phyloP scores from a whole-genome alignment of 23 tunicate genomes.

The Ascidia mentula region DNA sequence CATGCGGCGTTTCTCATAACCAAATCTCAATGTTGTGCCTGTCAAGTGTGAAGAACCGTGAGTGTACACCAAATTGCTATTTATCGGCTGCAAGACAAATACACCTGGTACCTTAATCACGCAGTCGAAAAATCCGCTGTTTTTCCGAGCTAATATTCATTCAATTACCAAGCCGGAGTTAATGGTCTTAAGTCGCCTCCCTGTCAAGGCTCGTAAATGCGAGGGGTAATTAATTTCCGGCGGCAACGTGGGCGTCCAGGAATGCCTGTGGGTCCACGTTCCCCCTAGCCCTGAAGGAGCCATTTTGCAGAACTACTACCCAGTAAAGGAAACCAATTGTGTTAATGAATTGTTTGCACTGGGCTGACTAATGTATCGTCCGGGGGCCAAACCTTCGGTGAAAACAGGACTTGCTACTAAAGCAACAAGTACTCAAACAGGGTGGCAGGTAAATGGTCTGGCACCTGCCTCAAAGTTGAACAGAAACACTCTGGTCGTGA shows the following conservation, averaged over 20 bases:
- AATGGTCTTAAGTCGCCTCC: background rate
- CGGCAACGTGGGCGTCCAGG: background rate
- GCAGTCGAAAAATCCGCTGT: background rate
- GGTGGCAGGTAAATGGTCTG: background rate
- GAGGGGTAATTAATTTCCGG: constrained; percentile 1
- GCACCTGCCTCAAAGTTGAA: background rate
- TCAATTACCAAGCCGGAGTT: background rate
- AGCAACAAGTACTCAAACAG: background rate
- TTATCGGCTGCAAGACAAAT: background rate
- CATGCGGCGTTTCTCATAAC: background rate
- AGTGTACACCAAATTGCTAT: background rate
- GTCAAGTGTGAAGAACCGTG: background rate
- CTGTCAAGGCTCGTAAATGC: background rate
- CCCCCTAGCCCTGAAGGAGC: too few relatives aligned
- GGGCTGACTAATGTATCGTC: constrained; percentile 7
- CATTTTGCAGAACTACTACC: background rate
- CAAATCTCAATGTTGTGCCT: background rate
- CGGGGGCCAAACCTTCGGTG: background rate
- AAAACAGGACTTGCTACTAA: background rate
- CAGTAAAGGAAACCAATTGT: background rate
- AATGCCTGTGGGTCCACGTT: background rate
- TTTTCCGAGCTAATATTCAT: background rate
- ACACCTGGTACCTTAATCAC: background rate
- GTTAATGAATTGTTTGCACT: constrained; percentile 6
- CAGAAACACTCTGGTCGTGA: background rate